Percentiles rank a stretch among this genome's conserved stretches.
Conservation (phyloP, 2,113 vertebrate species). For the Xerus inauris region DNA sequence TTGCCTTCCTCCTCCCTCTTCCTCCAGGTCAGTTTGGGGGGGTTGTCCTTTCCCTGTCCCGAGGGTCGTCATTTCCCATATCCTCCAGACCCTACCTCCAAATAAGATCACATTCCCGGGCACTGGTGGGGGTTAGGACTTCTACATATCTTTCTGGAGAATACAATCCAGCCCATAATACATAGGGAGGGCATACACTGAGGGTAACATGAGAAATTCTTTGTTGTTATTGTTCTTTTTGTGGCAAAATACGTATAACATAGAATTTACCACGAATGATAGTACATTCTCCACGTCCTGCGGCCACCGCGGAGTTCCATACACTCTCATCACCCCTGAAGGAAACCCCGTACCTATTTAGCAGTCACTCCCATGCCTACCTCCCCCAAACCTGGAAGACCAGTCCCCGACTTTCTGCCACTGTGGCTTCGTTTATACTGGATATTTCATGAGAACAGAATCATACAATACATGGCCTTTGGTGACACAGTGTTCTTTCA, state of each 20-base stretch:
- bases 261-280: not conserved
- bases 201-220: not conserved
- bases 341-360: not conserved
- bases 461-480: not conserved
- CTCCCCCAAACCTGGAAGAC: not conserved
- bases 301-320: not conserved
- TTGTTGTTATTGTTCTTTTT: not conserved
- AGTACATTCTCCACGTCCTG: not conserved
- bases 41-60: too few species aligned
- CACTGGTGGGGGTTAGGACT: not conserved
- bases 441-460: not conserved
- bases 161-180: not conserved
- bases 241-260: not conserved
- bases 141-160: not conserved
- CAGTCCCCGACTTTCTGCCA: not conserved
- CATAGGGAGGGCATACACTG: rapidly evolving
- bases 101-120: not conserved
- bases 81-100: not conserved
- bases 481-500: not conserved
- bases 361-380: not conserved
- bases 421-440: not conserved
- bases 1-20: too few species aligned
- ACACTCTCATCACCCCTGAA: not conserved
- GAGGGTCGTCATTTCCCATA: too few species aligned
- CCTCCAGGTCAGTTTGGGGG: too few species aligned